These are phyloP conservation scores for Polydesmus complanatus DNA, from an alignment of 2,888 invertebrate species.

Conservation along the genomic window DNA sequence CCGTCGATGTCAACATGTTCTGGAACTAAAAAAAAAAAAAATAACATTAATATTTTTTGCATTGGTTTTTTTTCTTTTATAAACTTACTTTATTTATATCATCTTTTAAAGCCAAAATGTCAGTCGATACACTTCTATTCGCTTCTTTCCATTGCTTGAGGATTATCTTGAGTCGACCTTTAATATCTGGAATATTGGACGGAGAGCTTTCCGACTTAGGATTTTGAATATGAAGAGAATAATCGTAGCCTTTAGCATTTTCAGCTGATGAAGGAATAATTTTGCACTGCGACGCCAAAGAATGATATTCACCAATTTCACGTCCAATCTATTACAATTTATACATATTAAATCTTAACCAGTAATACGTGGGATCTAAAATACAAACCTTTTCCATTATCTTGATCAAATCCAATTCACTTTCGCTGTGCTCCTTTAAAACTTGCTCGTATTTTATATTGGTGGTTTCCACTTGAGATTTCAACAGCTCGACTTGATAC, in stretches of 20 bases:
- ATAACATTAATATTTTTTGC: neutral
- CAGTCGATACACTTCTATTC: neutral
- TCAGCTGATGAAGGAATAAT: conserved; percentile 1
- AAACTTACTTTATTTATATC: conserved; percentile 4
- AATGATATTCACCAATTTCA: conserved; percentile 1
- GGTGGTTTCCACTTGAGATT: neutral
- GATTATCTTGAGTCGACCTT: conserved; percentile 3
- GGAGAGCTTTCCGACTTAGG: neutral
- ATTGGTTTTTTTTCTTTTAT: conserved; percentile 8
- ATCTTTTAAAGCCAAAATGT: neutral
- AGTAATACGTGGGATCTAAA: neutral
- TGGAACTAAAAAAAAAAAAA: neutral
- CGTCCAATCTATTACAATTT: neutral
- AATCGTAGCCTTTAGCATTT: conserved; percentile 7
- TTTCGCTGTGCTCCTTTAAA: neutral
- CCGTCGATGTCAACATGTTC: neutral
- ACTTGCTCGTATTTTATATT: neutral
- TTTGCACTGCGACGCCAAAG: neutral
- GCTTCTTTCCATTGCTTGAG: conserved; percentile 5
- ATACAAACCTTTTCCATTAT: neutral
- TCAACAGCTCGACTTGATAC: neutral
- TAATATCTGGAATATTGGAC: neutral
- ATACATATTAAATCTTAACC: neutral
- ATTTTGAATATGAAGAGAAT: neutral
- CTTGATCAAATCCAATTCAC: neutral